Base-by-base conservation (phyloP, 2,113 vertebrate genomes). In the rat (Rattus norvegicus) region DNA sequence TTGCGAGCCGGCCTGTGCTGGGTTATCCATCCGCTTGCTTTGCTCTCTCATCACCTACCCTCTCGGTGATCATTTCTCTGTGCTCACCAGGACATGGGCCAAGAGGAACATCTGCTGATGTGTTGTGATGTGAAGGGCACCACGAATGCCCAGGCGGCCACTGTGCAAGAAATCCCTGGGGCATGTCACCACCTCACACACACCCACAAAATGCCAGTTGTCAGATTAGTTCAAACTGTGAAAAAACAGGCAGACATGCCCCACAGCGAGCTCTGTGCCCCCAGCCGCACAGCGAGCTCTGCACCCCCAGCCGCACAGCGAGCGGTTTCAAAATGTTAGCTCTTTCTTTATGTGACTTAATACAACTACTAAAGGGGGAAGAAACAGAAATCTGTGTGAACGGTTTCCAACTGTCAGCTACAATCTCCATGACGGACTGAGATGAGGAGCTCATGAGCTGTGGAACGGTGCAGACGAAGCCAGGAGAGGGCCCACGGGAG, bases 381-480 rank as follows among this genome's bases (percentile, higher is more conserved):
- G 97, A 98, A 98, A 97, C 93, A 98, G 97, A 98, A 98, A 98
- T 98, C 98, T 67, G 97, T 98, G 97, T 95, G 96, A 98, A 97
- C 97, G 95, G 96, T 98, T 98, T 98, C 97, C 94, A 98, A 97
- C 97, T 98, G 97, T 98, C 97, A 95, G 95, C 93, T 98, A 95
- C 95, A 91, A 98, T 98, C 98, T 98, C 95, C 85, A 22, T 43
- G 97, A 98, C 52, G 88, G 96, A 81, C 72, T 73, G 17, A 73
- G 97, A 97, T 86, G 81, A 86, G 33, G 93, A 30, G 39, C 91
- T 73, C 93, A 49, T 0, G 43, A 33, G 88, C 56, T 97, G 94
- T 81, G 96, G 95, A 97, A 85, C 88, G 76, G 86, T 63, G 98
- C 67, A 95, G 92, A 90, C 84, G 69, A 79, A 77, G 86, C 84